Base-by-base conservation (phyloP, 2,888 invertebrate species). In the Poecilus cupreus region DNA sequence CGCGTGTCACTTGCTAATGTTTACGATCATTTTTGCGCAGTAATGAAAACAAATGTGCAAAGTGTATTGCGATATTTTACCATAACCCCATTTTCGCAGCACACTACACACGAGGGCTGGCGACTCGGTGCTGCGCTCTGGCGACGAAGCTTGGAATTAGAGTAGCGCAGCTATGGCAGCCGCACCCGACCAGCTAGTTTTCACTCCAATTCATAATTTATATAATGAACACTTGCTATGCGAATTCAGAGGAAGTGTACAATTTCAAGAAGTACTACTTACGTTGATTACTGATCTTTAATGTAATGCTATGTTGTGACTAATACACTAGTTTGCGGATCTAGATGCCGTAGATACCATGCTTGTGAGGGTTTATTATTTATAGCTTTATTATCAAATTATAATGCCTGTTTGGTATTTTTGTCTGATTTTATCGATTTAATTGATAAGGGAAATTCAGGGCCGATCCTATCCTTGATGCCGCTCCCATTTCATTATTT, bases 51-150 rank as follows among this genome's bases (percentile, higher is more conserved):
- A 83, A 83, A 83, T 83, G 82, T 78, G 43, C 77, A 51, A 76
- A 82, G 82, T 81, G 82, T 82, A 82, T 82, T 83, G 83, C 82
- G 78, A 83, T 83, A 83, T 83, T 83, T 83, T 82, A 83, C 82
- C 80, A 83, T 83, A 83, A 81, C 77, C 81, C 79, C 75, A 64
- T 81, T 81, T 81, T 39, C 39, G 32, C 54, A n/a, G 64, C 43
- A 37, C 80, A 68, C 78, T 49, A 49, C 49, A 46, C 78, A 39
- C 60, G 78, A 24, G 49, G 46, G 64, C 43, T 75, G 18, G 51
- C 75, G 75, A 5, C 75, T 16, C 20, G 20, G 4, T 74, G 75
- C 77, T 39, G 68, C 51, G 49, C 46, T 22, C 49, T 13, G 43
- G 72, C 49, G 72, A 16, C 46, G 46, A 1, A 26, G 13, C 24